phyloP scores from a whole-genome alignment of 2,888 invertebrate genomes.

The Diadromus collaris region DNA sequence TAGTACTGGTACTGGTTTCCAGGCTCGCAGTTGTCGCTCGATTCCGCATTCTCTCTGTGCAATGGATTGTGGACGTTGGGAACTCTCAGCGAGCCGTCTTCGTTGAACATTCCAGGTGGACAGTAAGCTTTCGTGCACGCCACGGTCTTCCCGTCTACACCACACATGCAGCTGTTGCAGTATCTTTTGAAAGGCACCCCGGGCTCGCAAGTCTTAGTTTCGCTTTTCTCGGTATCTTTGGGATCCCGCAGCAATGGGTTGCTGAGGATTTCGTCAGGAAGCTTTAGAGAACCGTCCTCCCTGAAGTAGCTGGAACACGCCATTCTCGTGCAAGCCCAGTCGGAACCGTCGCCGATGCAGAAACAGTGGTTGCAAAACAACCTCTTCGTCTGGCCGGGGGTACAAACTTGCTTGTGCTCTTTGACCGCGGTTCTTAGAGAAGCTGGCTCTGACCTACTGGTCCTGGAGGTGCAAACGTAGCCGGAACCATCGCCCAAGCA shows the following conservation, averaged over 20 bases:
- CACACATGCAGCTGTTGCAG: conserved; percentile 82
- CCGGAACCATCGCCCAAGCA: conserved; percentile 26
- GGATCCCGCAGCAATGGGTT: not conserved
- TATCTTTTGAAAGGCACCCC: conserved; percentile 80
- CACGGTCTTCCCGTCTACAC: conserved; percentile 77
- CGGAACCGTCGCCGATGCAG: conserved; percentile 23
- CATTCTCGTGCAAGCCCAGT: conserved; percentile 49
- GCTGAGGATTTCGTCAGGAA: not conserved
- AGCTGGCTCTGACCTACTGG: conserved; percentile 19
- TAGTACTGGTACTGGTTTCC: conserved; percentile 74
- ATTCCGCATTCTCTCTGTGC: not conserved
- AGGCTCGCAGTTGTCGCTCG: conserved; percentile 48
- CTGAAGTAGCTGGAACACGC: conserved; percentile 43
- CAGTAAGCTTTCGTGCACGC: conserved; percentile 65
- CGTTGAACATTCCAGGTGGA: conserved; percentile 57
- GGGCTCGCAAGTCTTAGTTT: conserved; percentile 78
- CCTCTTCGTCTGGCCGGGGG: not conserved
- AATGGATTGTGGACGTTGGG: not conserved
- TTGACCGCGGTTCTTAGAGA: not conserved
- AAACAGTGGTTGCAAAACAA: not conserved
- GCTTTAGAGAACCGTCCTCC: conserved; percentile 37
- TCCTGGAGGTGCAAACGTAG: conserved; percentile 50
- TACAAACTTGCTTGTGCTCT: not conserved
- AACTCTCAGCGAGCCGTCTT: conserved; percentile 54
- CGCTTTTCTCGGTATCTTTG: not conserved